Conservation (phyloP, 2,888 invertebrate species). For the Cheilosia vernalis region DNA sequence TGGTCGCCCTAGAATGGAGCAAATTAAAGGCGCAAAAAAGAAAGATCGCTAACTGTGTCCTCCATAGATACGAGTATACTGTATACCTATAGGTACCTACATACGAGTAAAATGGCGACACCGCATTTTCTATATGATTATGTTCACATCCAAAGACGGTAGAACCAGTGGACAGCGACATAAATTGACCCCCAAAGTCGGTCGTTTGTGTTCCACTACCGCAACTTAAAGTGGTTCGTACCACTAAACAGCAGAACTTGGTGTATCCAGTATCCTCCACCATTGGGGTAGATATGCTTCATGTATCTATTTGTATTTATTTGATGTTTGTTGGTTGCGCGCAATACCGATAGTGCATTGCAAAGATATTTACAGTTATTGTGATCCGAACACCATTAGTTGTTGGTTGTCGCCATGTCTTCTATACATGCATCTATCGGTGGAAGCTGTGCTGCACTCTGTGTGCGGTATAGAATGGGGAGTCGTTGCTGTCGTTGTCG, state of each 20-base stretch:
- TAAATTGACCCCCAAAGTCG: constrained; percentile 68
- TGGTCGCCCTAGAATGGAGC: constrained; percentile 41
- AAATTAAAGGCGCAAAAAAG: constrained; percentile 22
- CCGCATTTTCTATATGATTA: neutral
- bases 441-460: neutral
- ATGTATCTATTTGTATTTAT: constrained; percentile 66
- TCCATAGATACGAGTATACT: constrained; percentile 16
- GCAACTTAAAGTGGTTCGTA: constrained; percentile 35
- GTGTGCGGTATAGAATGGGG: constrained; percentile 17
- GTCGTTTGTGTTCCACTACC: constrained; percentile 45
- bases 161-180: constrained; percentile 22
- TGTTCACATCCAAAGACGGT: neutral
- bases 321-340: constrained; percentile 39
- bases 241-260: constrained; percentile 38
- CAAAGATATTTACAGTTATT: constrained; percentile 69
- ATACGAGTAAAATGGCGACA: neutral
- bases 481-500: neutral
- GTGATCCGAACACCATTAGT: constrained; percentile 60
- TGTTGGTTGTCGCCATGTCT: constrained; percentile 28
- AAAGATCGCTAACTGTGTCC: constrained; percentile 40
- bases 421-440: neutral
- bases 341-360: constrained; percentile 48
- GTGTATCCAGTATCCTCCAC: constrained; percentile 39
- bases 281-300: constrained; percentile 44
- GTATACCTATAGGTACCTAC: too few species aligned